Evolutionary conservation across 2,797 vertebrate genomes (phyloP).

Genomic region (Aselliscus stoliczkanus): DNA sequence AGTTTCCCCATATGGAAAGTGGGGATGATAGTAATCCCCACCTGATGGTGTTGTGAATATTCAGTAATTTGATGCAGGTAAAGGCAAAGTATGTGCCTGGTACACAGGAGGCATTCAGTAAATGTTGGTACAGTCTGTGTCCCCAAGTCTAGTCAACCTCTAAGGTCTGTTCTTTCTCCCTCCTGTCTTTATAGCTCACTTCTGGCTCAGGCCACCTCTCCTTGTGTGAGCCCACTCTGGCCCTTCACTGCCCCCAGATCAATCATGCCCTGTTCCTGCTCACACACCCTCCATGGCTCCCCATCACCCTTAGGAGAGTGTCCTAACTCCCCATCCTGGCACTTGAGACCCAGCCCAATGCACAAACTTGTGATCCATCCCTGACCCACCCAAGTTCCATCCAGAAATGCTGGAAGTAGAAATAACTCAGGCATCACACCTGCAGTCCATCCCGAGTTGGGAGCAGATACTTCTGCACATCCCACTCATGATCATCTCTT

Average conservation of each 20-base stretch:
- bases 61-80: not conserved
- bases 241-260: not conserved
- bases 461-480: not conserved
- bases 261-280: not conserved
- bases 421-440: not conserved
- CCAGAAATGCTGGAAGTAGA: not conserved
- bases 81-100: not conserved
- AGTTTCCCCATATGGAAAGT: not conserved
- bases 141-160: not conserved
- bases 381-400: not conserved
- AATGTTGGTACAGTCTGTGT: not conserved
- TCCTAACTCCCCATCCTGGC: not conserved
- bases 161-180: not conserved
- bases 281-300: not conserved
- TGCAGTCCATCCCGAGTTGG: not conserved
- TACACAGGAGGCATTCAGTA: not conserved
- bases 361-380: not conserved
- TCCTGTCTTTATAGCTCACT: not conserved
- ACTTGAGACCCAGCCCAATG: not conserved
- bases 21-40: not conserved
- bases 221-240: not conserved
- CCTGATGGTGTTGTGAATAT: not conserved
- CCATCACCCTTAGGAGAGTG: not conserved
- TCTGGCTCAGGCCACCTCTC: not conserved
- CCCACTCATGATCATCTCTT: not conserved